Evolutionary conservation across 2,113 vertebrate genomes (phyloP), one percentile per base, ranked within the genome.

Genomic region (Hyperopisus bebe): DNA sequence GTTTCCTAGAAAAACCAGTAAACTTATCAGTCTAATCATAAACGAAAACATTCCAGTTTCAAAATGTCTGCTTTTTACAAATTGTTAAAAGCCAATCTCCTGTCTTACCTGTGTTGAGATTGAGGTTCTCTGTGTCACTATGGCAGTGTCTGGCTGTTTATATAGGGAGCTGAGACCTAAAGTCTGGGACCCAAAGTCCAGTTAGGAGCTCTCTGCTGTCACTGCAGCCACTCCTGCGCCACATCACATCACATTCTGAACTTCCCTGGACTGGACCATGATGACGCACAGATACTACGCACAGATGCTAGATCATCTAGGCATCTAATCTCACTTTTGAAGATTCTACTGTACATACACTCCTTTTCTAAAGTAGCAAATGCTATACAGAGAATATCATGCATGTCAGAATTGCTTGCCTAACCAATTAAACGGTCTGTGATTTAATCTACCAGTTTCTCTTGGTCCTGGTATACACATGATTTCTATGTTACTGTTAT

Each of bases 1-100:
- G n/a, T 31, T 70, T 87, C 90, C 91, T 91, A n/a, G 7, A 55
- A 89, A 24, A 89, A 55, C 88, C 19, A 66, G 51, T 3, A 42
- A 27, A 62, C 27, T 8, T 53, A 90, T 50, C 10, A 82, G 7
- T 9, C 0, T 48, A 42, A 27, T 35, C 50, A 6, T 58, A 2
- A 53, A 50, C 13, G 48, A 42, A 7, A 48, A 19, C 88, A 31
- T 46, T 42, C 86, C 89, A 13, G 0, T 47, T 21, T 86, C 92
- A 92, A 91, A 93, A 15, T 11, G 62, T 66, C 7, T 66, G 8
- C 21, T 31, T 55, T 53, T 55, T 44, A 17, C 46, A 17, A 27
- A 24, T 24, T 48, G n/a, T 19, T 31, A 31, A 66, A 46, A 66
- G 53, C 31, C 77, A 27, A 6, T 27, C 5, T 48, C 66, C n/a